Percentiles rank a stretch among this genome's conserved stretches.
Evolutionary conservation across 2,113 vertebrate genomes (phyloP).

Genomic region (Prolemur simus): DNA sequence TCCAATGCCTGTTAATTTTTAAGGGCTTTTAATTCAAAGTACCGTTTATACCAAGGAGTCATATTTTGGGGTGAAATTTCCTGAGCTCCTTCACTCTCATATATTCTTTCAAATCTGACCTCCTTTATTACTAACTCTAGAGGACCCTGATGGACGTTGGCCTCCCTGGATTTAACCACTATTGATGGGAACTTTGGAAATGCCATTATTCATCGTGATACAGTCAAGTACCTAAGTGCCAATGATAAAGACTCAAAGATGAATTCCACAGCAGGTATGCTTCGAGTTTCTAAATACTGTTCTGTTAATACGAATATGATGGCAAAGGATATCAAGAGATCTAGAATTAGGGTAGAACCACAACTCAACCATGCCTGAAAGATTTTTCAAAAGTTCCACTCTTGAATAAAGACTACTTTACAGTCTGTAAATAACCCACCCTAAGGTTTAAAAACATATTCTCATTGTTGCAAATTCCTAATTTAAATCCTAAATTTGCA

Average conservation of each 20-base stretch:
- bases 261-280: not conserved
- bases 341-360: not conserved
- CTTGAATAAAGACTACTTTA: not conserved
- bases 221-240: not conserved
- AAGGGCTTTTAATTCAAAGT: too few relatives aligned
- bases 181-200: not conserved
- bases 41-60: too few relatives aligned
- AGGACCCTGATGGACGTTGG: not conserved
- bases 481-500: not conserved
- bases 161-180: not conserved
- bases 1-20: too few relatives aligned
- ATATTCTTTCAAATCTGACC: not conserved
- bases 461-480: not conserved
- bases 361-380: not conserved
- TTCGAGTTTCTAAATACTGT: not conserved
- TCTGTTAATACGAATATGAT: not conserved
- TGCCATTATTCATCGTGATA: not conserved
- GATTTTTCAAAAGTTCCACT: not conserved
- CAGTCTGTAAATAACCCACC: not conserved
- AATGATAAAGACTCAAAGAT: not conserved
- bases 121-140: not conserved
- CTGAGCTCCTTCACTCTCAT: too few relatives aligned
- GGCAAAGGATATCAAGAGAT: not conserved
- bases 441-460: not conserved
- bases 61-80: too few relatives aligned